Conservation (phyloP, 64 coral and sea anemone genomes). For the Hydrozoanthus tunicans region DNA sequence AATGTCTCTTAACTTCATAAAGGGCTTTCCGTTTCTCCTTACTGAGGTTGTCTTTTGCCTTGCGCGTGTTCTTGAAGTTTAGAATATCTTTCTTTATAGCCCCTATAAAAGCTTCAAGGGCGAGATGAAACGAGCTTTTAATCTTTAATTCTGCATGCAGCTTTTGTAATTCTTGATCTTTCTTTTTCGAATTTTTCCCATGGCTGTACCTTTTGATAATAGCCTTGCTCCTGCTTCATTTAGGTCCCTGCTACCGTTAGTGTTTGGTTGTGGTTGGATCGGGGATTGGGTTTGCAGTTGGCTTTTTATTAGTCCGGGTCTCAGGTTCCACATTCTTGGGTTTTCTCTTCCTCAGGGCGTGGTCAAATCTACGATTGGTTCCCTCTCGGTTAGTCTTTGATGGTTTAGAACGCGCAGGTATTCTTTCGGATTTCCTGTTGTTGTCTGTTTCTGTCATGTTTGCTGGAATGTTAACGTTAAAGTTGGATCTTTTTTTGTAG, state of each 20-base stretch:
- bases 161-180: neutral
- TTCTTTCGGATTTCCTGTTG: neutral
- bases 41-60: conserved; percentile 3
- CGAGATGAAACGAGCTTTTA: neutral
- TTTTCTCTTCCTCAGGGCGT: neutral
- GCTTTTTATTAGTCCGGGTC: neutral
- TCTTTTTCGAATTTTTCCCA: neutral
- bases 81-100: neutral
- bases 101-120: neutral
- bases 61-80: neutral
- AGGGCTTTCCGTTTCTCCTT: conserved; percentile 12
- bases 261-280: neutral
- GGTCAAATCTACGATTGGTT: neutral
- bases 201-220: neutral
- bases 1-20: neutral
- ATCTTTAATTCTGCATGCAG: neutral
- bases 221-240: neutral
- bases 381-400: neutral
- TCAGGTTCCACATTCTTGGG: neutral
- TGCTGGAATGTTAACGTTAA: neutral
- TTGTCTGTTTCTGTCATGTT: neutral
- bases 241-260: neutral
- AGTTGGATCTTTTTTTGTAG: neutral
- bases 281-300: neutral
- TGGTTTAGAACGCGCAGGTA: neutral